Evolutionary conservation across 1,140 invertebrate species (phyloP).

Genomic region (Spodoptera frugiperda): DNA sequence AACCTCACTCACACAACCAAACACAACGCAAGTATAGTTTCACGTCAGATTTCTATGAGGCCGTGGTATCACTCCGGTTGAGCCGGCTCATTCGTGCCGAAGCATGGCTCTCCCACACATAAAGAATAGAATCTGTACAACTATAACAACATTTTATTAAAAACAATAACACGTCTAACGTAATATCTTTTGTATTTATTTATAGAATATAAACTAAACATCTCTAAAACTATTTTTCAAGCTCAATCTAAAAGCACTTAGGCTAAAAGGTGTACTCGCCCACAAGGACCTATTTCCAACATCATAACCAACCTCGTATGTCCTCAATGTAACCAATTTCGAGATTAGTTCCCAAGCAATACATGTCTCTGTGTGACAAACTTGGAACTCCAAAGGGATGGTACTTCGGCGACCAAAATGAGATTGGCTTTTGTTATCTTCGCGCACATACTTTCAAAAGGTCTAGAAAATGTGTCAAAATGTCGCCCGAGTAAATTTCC

Average conservation of each 20-base stretch:
- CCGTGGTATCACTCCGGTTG: no score
- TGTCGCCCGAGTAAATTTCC: background rate
- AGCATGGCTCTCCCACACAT: no score
- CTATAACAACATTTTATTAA: background rate
- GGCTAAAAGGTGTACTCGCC: background rate
- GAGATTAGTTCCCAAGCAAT: slow-evolving; percentile 45
- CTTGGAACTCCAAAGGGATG: slow-evolving; percentile 47
- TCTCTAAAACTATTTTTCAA: background rate
- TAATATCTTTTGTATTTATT: no score
- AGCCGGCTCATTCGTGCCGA: no score
- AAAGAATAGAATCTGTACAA: no score
- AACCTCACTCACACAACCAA: no score
- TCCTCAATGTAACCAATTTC: slow-evolving; percentile 48
- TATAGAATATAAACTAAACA: no score
- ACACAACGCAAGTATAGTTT: no score
- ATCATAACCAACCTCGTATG: slow-evolving; percentile 13
- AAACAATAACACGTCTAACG: background rate
- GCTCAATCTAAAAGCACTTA: background rate
- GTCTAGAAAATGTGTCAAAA: slow-evolving; percentile 15
- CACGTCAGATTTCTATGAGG: no score
- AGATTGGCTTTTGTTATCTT: slow-evolving; percentile 50
- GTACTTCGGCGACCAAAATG: slow-evolving; percentile 32
- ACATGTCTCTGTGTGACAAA: slow-evolving; percentile 45
- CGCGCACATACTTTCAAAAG: background rate
- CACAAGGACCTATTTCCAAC: background rate